Percentiles rank a stretch among this genome's conserved stretches.
Evolutionary conservation across 64 coral and sea anemone species (phyloP).

Genomic region (Trachythela sp.): DNA sequence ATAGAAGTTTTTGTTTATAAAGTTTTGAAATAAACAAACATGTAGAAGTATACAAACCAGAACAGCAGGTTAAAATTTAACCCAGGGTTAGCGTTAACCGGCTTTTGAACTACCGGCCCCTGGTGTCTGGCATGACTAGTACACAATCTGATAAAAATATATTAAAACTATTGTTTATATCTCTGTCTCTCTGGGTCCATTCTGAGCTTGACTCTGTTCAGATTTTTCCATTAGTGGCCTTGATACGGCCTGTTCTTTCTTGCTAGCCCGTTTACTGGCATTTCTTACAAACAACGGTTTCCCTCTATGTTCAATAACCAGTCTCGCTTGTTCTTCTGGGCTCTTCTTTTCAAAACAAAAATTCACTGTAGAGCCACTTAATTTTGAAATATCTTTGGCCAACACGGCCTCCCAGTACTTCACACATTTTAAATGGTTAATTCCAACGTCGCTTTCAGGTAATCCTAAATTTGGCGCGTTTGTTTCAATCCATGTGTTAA

Average conservation of each 20-base stretch:
- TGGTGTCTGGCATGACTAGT: too few relatives aligned
- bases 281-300: neutral
- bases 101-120: too few relatives aligned
- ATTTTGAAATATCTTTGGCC: neutral
- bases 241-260: neutral
- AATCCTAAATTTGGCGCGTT: neutral
- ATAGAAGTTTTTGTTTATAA: too few relatives aligned
- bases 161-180: neutral
- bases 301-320: neutral
- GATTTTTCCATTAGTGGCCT: neutral
- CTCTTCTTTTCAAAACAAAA: constrained; percentile 9
- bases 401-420: neutral
- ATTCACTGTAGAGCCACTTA: neutral
- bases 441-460: neutral
- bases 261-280: neutral
- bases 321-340: neutral
- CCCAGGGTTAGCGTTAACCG: too few relatives aligned
- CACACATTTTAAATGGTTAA: constrained; percentile 4
- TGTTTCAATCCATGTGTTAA: neutral
- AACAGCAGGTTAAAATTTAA: too few relatives aligned
- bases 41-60: too few relatives aligned
- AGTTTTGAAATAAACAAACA: too few relatives aligned
- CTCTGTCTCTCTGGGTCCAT: neutral
- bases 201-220: neutral
- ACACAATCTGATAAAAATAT: too few relatives aligned